A percentile compares a stretch with the other conserved stretches of the same genome.
These are phyloP conservation scores for Hoplodrina ambigua DNA, from an alignment of 2,888 invertebrate genomes.

Conservation along the genomic window DNA sequence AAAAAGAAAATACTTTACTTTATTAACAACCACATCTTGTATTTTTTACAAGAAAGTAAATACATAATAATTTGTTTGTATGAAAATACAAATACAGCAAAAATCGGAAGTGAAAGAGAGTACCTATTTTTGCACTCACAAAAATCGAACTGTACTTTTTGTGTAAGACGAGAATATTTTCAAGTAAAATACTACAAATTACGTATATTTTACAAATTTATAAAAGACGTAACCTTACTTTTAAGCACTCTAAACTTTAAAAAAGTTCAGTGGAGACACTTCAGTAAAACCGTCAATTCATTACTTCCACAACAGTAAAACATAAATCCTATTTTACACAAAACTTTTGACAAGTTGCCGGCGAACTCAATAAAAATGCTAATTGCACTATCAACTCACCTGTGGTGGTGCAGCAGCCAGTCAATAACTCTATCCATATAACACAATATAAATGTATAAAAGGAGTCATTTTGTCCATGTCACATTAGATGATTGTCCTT, in stretches of 20 bases:
- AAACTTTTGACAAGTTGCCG: constrained; percentile 79
- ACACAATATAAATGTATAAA: constrained; percentile 89
- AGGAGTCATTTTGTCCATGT: constrained; percentile 86
- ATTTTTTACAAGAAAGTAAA: constrained; percentile 7
- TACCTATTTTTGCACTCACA: too few relatives aligned
- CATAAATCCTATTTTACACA: constrained; percentile 67
- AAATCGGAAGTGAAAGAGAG: background rate
- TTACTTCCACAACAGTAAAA: constrained; percentile 60
- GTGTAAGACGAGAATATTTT: background rate
- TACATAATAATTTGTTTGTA: background rate
- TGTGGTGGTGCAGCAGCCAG: constrained; percentile 84
- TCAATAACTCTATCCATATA: constrained; percentile 84
- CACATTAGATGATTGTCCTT: constrained; percentile 73
- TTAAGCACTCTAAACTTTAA: constrained; percentile 10
- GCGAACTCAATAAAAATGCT: constrained; percentile 84
- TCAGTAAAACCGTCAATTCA: constrained; percentile 30
- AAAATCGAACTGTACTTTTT: background rate
- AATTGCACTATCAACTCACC: constrained; percentile 85
- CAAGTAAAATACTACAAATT: background rate
- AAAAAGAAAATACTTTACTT: constrained; percentile 18
- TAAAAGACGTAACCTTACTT: background rate
- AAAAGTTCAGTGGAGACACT: constrained; percentile 9
- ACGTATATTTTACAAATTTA: background rate
- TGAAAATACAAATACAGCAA: background rate
- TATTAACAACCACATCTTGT: constrained; percentile 15